Conservation (phyloP, 2,888 invertebrate genomes). For the Drosophila anomalata region DNA sequence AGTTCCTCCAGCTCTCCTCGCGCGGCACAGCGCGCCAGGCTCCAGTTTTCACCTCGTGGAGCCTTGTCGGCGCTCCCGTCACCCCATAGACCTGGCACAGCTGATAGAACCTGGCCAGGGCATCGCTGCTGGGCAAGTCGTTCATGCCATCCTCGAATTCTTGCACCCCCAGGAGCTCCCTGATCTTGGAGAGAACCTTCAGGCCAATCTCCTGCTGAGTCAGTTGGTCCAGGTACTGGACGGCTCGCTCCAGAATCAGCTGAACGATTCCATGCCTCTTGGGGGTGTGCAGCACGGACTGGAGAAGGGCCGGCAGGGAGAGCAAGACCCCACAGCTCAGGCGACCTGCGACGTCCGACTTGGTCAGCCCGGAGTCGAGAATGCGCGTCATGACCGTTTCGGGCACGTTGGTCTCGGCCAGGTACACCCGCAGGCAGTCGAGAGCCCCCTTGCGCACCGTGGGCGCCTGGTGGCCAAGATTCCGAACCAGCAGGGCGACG, state of each 20-base stretch:
- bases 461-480: slow-evolving; percentile 91
- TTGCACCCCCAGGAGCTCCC: slow-evolving; percentile 87
- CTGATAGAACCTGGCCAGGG: slow-evolving; percentile 86
- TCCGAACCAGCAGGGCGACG: slow-evolving; percentile 89
- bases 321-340: slow-evolving; percentile 88
- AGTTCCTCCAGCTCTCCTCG: slow-evolving; percentile 77
- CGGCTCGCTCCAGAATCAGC: slow-evolving; percentile 85
- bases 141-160: slow-evolving; percentile 87
- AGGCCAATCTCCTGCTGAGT: slow-evolving; percentile 88
- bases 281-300: slow-evolving; percentile 85
- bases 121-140: slow-evolving; percentile 79
- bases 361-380: slow-evolving; percentile 86
- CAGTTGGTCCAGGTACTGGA: slow-evolving; percentile 86
- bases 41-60: slow-evolving; percentile 40
- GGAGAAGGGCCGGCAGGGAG: slow-evolving; percentile 87
- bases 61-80: slow-evolving; percentile 23
- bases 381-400: slow-evolving; percentile 88
- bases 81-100: slow-evolving; percentile 87
- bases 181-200: slow-evolving; percentile 88
- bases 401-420: slow-evolving; percentile 88
- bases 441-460: slow-evolving; percentile 92
- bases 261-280: slow-evolving; percentile 85
- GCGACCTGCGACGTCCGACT: slow-evolving; percentile 85
- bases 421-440: slow-evolving; percentile 90
- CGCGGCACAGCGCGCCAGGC: slow-evolving; percentile 69